Base-by-base conservation (phyloP, 2,113 vertebrate genomes). In the Vidua macroura region DNA sequence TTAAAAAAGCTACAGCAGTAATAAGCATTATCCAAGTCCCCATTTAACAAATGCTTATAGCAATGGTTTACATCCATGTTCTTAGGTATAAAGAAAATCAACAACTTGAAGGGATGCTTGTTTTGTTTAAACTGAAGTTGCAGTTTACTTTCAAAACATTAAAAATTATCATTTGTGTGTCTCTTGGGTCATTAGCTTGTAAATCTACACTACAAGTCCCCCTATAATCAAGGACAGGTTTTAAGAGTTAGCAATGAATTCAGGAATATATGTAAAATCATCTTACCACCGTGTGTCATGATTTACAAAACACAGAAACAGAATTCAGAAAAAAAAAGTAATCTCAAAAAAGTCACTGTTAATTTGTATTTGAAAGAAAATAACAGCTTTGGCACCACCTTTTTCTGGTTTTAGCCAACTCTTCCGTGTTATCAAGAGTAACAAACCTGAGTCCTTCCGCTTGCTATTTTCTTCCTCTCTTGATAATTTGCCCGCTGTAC, bases 361-460 rank as follows among this genome's bases (percentile, higher is more conserved):
- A 35, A 23, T 13, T 56, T 58, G 21, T 19, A 37, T 60, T 58
- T 35, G 30, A 66, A 64, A 53, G 28, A 56, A 31, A 73, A 7
- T 2, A 2, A 55, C 19, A 64, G 35, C 2, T 78, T 48, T 0
- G 2, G 25, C 21, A 70, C 35, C 15, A 8, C 9, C 5, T 15
- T 7, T 18, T 78, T 43, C 41, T 83, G 25, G 21, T 52, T 90
- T 82, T 46, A 72, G 58, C 18, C 9, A 79, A 19, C 21, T 51
- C 48, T 44, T 73, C 19, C 2, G 0, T 0, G 7, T 51, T 63
- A 62, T 2, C 0, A 1, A 63, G 20, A 41, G n/a, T 35, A 46
- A 80, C 87, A 41, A 92, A 97, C 97, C 97, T 70, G 93, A 91
- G 39, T 91, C 52, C 56, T 96, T 96, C 53, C 79, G 9, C 67